Conservation (phyloP, 2,113 vertebrate genomes). For the Colaptes auratus region DNA sequence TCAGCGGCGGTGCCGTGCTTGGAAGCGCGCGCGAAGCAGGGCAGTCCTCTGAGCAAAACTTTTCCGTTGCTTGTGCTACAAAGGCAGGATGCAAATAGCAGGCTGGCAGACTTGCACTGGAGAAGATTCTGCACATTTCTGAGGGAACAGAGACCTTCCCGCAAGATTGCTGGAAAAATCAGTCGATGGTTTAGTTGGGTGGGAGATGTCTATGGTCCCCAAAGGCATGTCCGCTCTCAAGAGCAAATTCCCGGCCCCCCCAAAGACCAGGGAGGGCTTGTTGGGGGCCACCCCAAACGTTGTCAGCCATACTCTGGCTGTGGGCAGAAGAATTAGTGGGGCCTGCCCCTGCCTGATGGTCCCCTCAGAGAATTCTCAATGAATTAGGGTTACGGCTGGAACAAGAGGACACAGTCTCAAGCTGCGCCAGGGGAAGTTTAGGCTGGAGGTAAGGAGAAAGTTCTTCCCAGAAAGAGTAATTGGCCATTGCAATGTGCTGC, state of each 20-base stretch:
- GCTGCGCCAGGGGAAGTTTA: no score
- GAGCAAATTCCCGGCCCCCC: not conserved
- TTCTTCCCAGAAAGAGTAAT: no score
- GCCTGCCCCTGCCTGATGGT: not conserved
- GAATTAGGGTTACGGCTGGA: not conserved
- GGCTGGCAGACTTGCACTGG: not conserved
- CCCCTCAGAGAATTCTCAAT: not conserved
- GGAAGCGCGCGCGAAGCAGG: not conserved
- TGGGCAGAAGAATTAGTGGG: not conserved
- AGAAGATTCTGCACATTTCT: not conserved
- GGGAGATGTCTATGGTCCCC: not conserved
- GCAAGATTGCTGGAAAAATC: not conserved
- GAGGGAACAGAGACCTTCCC: not conserved
- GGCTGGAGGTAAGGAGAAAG: no score
- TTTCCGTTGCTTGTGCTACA: not conserved
- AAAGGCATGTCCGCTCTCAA: not conserved
- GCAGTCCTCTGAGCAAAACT: constrained; percentile 5
- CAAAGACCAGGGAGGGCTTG: not conserved
- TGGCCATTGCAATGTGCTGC: no score
- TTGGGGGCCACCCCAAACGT: fast-evolving
- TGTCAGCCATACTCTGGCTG: not conserved
- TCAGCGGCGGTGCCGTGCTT: not conserved
- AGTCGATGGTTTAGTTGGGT: not conserved
- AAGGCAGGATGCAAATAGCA: not conserved
- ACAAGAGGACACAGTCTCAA: no score